Evolutionary conservation across 2,113 vertebrate species (phyloP).

Genomic region (human (Homo sapiens)): DNA sequence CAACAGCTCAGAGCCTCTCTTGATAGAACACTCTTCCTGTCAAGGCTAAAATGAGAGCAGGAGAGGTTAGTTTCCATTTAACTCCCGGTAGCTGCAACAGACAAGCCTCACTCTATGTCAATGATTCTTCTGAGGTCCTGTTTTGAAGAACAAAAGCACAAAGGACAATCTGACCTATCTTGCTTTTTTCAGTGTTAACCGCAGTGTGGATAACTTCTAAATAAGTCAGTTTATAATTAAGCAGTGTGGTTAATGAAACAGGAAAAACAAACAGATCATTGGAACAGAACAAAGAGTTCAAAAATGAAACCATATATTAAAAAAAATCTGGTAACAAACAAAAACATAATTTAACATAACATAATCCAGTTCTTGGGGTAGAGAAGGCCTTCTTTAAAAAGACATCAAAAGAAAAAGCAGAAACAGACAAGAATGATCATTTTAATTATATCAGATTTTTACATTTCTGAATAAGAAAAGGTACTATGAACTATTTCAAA

Average conservation of each 20-base stretch:
- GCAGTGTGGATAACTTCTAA: neutral
- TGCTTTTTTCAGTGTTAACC: neutral
- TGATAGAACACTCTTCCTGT: neutral
- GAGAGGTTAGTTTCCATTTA: neutral
- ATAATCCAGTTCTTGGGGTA: neutral
- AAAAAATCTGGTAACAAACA: neutral
- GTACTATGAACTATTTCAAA: neutral
- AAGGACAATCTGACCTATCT: neutral
- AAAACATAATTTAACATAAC: conserved; percentile 21
- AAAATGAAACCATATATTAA: neutral
- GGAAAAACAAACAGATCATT: neutral
- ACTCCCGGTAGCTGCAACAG: neutral
- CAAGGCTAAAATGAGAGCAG: neutral
- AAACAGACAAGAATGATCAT: neutral
- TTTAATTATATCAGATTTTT: neutral
- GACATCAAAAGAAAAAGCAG: neutral
- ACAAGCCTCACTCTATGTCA: neutral
- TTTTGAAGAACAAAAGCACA: conserved; percentile 6
- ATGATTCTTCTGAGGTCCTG: neutral
- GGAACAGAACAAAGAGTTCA: neutral
- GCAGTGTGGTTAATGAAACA: neutral
- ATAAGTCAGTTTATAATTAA: neutral
- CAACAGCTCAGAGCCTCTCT: neutral
- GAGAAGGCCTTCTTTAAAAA: neutral
- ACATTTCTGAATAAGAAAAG: neutral